A percentile compares a stretch with the other conserved stretches of the same genome.
Evolutionary conservation across 2,888 invertebrate genomes (phyloP).

Genomic region (Anoplius nigerrimus): DNA sequence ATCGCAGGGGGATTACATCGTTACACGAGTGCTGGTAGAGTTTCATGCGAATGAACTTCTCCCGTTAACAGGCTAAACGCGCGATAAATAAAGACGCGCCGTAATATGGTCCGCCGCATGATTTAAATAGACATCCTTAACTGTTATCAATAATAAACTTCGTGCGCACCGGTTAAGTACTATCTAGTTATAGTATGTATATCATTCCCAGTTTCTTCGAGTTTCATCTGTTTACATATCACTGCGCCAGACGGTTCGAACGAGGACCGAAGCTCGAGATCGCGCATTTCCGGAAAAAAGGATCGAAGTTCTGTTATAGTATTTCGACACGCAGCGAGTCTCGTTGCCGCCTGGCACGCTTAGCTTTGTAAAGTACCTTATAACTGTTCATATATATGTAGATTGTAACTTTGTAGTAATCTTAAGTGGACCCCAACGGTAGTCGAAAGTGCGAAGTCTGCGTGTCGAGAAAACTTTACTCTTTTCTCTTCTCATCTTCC

Average conservation of each 20-base stretch:
- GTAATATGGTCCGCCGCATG: too few relatives aligned
- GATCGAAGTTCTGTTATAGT: background rate
- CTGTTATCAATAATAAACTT: too few relatives aligned
- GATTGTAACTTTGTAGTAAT: constrained; percentile 54
- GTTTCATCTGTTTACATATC: constrained; percentile 4
- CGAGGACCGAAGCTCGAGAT: background rate
- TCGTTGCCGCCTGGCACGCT: background rate
- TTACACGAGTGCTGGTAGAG: too few relatives aligned
- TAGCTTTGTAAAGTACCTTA: constrained; percentile 4
- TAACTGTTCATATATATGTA: constrained; percentile 12
- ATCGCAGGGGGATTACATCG: too few relatives aligned
- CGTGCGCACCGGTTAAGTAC: too few relatives aligned
- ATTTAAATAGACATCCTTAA: too few relatives aligned
- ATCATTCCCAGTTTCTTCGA: background rate
- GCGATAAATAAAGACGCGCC: too few relatives aligned
- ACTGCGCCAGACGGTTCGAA: background rate
- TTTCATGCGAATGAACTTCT: too few relatives aligned
- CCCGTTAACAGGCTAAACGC: too few relatives aligned
- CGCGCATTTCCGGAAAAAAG: background rate
- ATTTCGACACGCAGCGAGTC: background rate
- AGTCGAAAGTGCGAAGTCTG: constrained; percentile 62
- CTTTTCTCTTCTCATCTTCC: background rate
- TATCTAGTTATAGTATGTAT: too few relatives aligned
- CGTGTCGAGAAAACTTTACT: constrained; percentile 47
- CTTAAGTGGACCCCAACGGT: constrained; percentile 71